Conservation (phyloP, 2,888 invertebrate species). For the Ctena decussata region DNA sequence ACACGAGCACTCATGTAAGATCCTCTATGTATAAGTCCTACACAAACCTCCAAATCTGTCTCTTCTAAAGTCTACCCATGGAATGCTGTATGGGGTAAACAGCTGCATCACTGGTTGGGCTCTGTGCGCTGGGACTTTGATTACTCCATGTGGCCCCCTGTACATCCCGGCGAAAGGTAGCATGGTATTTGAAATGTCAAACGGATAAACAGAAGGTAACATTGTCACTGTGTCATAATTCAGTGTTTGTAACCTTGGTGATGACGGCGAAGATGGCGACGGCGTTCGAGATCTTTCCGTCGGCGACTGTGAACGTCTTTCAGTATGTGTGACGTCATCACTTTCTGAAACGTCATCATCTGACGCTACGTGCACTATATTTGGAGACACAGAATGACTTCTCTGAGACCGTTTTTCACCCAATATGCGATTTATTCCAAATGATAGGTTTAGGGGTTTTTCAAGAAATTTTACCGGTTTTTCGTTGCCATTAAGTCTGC, state of each 20-base stretch:
- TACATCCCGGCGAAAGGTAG: slow-evolving; percentile 56
- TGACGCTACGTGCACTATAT: background rate
- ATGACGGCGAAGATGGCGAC: slow-evolving; percentile 51
- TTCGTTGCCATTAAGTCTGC: background rate
- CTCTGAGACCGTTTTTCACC: slow-evolving; percentile 49
- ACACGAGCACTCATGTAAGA: too few relatives aligned
- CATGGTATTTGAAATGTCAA: slow-evolving; percentile 49
- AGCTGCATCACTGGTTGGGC: slow-evolving; percentile 75
- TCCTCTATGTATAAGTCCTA: background rate
- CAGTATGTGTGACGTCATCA: background rate
- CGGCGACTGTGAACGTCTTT: slow-evolving; percentile 41
- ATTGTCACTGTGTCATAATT: slow-evolving; percentile 48
- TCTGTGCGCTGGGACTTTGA: slow-evolving; percentile 78
- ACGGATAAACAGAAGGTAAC: slow-evolving; percentile 44
- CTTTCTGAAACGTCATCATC: background rate
- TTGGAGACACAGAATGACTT: background rate
- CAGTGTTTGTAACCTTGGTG: slow-evolving; percentile 51
- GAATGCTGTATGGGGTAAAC: slow-evolving; percentile 74
- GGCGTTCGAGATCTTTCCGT: slow-evolving; percentile 30
- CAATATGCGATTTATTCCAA: slow-evolving; percentile 79
- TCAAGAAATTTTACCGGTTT: background rate
- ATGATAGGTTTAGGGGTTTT: slow-evolving; percentile 66
- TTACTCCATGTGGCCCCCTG: slow-evolving; percentile 69
- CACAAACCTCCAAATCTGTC: slow-evolving; percentile 84
- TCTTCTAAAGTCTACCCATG: slow-evolving; percentile 84